Percentiles rank a stretch among this genome's conserved stretches.
Conservation (phyloP, 2,797 vertebrate genomes). For the Ctenochaetus hawaiiensis region DNA sequence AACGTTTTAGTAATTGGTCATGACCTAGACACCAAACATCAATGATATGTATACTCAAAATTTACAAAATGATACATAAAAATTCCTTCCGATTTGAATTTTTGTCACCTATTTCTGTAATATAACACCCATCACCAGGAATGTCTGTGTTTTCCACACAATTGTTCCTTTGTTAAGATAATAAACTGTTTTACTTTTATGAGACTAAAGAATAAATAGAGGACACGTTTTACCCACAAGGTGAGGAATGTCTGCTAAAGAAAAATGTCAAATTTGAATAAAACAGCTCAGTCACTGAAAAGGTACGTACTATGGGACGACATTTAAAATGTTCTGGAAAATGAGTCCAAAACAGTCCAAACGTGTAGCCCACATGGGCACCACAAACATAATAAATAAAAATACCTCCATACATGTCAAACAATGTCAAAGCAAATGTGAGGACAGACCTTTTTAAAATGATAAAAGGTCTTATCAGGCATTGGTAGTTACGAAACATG, state of each 20-base stretch:
- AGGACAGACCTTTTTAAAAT: background rate
- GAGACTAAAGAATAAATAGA: background rate
- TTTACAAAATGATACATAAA: background rate
- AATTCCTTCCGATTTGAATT: background rate
- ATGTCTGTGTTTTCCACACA: background rate
- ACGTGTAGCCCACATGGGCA: too few species aligned
- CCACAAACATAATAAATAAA: too few species aligned
- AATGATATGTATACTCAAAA: background rate
- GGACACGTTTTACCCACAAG: too few species aligned
- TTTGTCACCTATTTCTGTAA: background rate
- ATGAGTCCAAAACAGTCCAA: background rate
- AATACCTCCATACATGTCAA: too few species aligned
- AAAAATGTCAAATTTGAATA: too few species aligned
- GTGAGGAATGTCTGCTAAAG: too few species aligned
- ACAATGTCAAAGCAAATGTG: too few species aligned
- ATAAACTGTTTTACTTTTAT: constrained; percentile 10
- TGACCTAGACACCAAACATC: background rate
- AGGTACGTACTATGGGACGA: background rate
- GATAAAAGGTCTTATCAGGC: constrained; percentile 3
- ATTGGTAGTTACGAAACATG: background rate
- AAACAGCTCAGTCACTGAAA: background rate
- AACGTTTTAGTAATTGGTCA: background rate
- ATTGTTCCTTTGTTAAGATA: constrained; percentile 5
- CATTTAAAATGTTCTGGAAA: background rate
- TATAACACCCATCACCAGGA: background rate